Base-by-base conservation (phyloP, 2,888 invertebrate species). In the Dyspetes luteomarginatus region DNA sequence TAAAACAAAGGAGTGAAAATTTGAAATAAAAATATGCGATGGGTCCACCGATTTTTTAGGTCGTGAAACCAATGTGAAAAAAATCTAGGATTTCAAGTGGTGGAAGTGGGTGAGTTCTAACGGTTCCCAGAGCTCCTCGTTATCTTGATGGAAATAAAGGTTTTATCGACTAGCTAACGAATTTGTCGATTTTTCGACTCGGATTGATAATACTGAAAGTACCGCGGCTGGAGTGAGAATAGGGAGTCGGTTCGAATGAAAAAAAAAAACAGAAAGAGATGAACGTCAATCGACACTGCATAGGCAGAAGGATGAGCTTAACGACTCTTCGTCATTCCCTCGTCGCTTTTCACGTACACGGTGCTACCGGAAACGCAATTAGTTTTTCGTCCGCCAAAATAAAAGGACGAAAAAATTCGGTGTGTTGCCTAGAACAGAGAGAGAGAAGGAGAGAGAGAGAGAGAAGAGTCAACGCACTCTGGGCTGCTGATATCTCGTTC, bases 361-460 rank as follows among this genome's bases (percentile, higher is more conserved):
- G 58, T 72, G 67, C 77, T 78, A 83, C 83, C 78, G 83, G 79
- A 55, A 72, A 83, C 83, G 86, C 85, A 85, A 88, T 88, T 88
- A 89, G 83, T 85, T 85, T 84, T 84, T 80, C 75, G 82, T 82
- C 68, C 60, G 82, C 80, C n/a, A 60, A 84, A 85, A 85, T 86
- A 83, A 88, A 86, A 88, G 86, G 80, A 85, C 78, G 78, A 68
- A 78, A 78, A 71, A 78, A 58, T 65, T 71, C 45, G 58, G 65
- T 55, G 64, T 69, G 69, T 77, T 69, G 56, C 36, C 69, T 52
- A 69, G 50, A 30, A 36, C 9, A 52, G 43, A 7, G 24, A 3
- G 55, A 55, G 19, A 7, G 45, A 30, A 28, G 22, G 28, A 43
- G 50, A 48, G 41, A 36, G 26, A 26, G 52, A 55, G 68, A 52